A percentile compares a stretch with the other conserved stretches of the same genome.
phyloP scores from a whole-genome alignment of 2,888 invertebrate species.

The Apotomis capreana region DNA sequence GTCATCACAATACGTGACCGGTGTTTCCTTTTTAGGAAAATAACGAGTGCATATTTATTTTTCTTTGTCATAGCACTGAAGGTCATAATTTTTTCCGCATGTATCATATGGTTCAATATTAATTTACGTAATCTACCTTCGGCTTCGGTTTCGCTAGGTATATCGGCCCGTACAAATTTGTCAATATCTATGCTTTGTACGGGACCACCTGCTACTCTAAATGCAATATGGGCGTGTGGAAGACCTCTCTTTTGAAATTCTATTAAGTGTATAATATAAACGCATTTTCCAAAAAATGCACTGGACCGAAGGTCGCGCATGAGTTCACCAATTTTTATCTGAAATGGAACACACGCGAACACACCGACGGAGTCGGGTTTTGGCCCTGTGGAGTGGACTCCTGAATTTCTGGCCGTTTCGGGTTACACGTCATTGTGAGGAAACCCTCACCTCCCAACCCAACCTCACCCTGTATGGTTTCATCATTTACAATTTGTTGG shows the following conservation, averaged over 20 bases:
- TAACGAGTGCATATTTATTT: neutral
- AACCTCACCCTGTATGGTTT: neutral
- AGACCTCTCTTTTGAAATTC: slow-evolving; percentile 16
- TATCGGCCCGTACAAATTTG: slow-evolving; percentile 7
- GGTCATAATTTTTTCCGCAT: no score
- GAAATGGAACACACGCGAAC: slow-evolving; percentile 3
- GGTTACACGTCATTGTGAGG: no score
- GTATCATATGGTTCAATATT: neutral
- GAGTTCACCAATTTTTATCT: neutral
- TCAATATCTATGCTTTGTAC: slow-evolving; percentile 6
- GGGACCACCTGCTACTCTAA: slow-evolving; percentile 11
- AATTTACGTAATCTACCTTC: neutral
- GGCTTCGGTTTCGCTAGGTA: neutral
- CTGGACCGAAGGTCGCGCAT: neutral
- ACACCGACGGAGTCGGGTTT: neutral
- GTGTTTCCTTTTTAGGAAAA: slow-evolving; percentile 4
- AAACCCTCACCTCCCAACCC: no score
- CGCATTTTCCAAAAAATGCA: neutral
- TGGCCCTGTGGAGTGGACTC: neutral
- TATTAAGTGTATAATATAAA: slow-evolving; percentile 2
- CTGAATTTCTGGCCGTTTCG: slow-evolving; percentile 6
- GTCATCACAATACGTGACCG: neutral
- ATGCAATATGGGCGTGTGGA: slow-evolving; percentile 14
- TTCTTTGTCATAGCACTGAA: neutral
- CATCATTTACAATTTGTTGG: neutral